Conservation (phyloP, 2,888 invertebrate genomes). For the Lingula anatina region DNA sequence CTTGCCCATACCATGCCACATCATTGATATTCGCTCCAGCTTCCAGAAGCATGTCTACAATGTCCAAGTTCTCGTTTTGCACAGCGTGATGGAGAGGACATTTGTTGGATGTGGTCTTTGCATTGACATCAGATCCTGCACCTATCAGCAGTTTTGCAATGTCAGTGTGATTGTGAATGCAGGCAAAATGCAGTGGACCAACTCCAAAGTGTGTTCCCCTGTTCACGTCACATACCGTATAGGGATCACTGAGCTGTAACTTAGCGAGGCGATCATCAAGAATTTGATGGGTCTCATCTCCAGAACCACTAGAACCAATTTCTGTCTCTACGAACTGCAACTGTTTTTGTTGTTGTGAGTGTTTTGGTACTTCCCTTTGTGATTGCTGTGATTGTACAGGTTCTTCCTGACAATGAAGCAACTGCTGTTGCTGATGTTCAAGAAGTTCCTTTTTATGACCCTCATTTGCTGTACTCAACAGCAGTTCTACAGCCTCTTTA, state of each 20-base stretch:
- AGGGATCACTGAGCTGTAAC: not conserved
- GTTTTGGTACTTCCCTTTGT: no score
- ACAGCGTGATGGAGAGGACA: not conserved
- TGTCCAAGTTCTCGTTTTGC: not conserved
- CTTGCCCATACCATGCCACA: no score
- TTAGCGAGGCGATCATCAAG: no score
- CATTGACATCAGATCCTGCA: not conserved
- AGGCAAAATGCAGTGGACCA: not conserved
- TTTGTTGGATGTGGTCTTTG: not conserved
- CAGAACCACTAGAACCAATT: not conserved
- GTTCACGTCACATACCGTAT: not conserved
- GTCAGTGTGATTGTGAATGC: not conserved
- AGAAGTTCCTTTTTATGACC: no score
- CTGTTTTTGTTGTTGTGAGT: no score
- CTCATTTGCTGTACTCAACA: not conserved
- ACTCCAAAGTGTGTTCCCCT: not conserved
- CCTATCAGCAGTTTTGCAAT: not conserved
- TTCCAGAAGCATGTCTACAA: not conserved
- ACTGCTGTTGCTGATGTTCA: no score
- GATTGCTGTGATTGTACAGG: no score
- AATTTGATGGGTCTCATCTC: no score
- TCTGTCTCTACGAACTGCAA: no score
- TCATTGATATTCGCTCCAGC: not conserved
- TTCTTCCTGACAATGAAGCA: no score
- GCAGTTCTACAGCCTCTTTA: not conserved